Evolutionary conservation across 2,113 vertebrate genomes (phyloP), one percentile per base, ranked within the genome.

Genomic region (Hirundichthys speculiger): DNA sequence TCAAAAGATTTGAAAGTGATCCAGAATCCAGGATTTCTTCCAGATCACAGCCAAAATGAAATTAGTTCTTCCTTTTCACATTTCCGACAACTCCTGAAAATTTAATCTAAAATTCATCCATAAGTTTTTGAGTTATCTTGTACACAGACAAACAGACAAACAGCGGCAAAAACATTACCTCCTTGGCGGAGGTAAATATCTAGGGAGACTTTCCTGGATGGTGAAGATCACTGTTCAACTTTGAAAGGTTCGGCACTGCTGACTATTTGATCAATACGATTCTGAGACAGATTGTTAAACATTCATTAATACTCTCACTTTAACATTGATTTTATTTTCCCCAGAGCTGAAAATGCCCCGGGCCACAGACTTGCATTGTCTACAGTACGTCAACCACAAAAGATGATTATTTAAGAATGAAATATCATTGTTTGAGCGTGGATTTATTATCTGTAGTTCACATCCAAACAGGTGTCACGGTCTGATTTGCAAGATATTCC

Each of bases 241-340:
- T 20, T 43, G 61, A 39, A 75, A 50, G 60, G 43, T 48, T 53
- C 72, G 59, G 76, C 40, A 60, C 56, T 5, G 19, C 80, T 74
- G 75, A 40, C 51, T 57, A 40, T 60, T 39, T 78, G 75, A 87
- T 88, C 88, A 71, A 88, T 89, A 60, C 3, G 39, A 67, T 45
- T 82, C 39, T 75, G 72, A 74, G 80, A 73, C 66, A 86, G 58
- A 83, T 12, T 72, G 75, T 86, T 80, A 87, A 87, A 86, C 80
- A 83, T 82, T 85, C 72, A 89, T 88, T 84, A 83, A 88, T 78
- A 57, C 72, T 85, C 69, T 73, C 69, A 83, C 78, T 78, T 84
- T 82, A 63, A 38, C 64, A 86, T 87, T 39, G 77, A 86, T 84
- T 71, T 57, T 7, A 39, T 1, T 45, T 47, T 49, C 8, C 5